Evolutionary conservation across 2,888 invertebrate genomes (phyloP).

Genomic region (Melanargia galathea): DNA sequence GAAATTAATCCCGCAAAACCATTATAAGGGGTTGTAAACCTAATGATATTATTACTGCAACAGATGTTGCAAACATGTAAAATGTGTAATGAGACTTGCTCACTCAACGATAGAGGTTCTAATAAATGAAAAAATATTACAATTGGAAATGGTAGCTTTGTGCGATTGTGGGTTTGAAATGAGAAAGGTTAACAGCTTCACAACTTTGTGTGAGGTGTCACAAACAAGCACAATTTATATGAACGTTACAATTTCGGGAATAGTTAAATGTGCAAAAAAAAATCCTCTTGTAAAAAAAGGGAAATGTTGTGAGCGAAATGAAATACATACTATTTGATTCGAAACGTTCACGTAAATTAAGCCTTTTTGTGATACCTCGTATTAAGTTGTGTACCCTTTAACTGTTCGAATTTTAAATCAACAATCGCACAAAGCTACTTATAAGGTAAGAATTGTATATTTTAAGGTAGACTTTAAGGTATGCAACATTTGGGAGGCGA

Average conservation of each 20-base stretch:
- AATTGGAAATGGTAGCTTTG: not conserved
- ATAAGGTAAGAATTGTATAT: too few relatives aligned
- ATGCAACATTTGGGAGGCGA: too few relatives aligned
- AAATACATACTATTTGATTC: too few relatives aligned
- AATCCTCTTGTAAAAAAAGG: too few relatives aligned
- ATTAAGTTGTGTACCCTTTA: too few relatives aligned
- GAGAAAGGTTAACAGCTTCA: constrained; percentile 2
- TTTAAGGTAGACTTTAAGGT: too few relatives aligned
- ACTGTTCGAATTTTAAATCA: too few relatives aligned
- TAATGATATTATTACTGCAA: constrained; percentile 33
- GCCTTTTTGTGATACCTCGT: too few relatives aligned
- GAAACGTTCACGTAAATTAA: too few relatives aligned
- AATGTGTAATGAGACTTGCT: not conserved
- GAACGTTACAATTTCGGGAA: not conserved
- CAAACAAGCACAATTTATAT: not conserved
- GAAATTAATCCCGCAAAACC: constrained; percentile 14
- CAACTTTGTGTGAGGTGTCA: not conserved
- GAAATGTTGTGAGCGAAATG: too few relatives aligned
- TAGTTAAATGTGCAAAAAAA: too few relatives aligned
- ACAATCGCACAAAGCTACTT: too few relatives aligned
- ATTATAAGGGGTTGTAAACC: constrained; percentile 24
- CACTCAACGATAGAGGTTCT: not conserved
- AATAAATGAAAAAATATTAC: constrained; percentile 4
- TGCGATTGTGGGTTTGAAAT: constrained; percentile 3
- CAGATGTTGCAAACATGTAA: constrained; percentile 23